Evolutionary conservation across 2,797 vertebrate genomes (phyloP).

Genomic region (Sebastes melanostomus): DNA sequence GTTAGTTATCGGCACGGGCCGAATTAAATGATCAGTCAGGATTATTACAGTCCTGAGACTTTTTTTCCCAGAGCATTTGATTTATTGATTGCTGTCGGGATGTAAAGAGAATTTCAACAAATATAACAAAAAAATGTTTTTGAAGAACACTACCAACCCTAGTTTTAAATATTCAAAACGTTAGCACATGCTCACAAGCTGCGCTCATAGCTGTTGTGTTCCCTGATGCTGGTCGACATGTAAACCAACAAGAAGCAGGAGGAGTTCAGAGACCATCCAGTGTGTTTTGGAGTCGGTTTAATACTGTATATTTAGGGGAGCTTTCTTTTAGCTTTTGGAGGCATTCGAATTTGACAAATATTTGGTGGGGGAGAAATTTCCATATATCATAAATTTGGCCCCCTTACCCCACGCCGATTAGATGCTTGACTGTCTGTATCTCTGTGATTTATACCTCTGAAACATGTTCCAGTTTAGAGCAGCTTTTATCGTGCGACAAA

Average conservation of each 20-base stretch:
- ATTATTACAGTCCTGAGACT: too few species aligned
- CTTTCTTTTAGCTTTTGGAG: not conserved
- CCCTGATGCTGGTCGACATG: not conserved
- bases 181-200: not conserved
- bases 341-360: not conserved
- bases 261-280: not conserved
- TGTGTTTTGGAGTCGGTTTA: not conserved
- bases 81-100: too few species aligned
- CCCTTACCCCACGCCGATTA: not conserved
- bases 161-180: not conserved
- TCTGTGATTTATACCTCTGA: conserved; percentile 2
- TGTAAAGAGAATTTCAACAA: too few species aligned
- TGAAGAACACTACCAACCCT: too few species aligned
- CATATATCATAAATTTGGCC: not conserved
- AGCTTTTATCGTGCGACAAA: conserved; percentile 18
- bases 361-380: not conserved
- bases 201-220: not conserved
- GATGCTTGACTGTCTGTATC: not conserved
- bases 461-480: not conserved
- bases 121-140: too few species aligned
- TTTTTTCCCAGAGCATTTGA: too few species aligned
- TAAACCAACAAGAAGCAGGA: not conserved
- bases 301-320: not conserved
- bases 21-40: too few species aligned
- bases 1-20: too few species aligned